Evolutionary conservation across 2,113 vertebrate species (phyloP).

Genomic region (Podarcis raffonei): DNA sequence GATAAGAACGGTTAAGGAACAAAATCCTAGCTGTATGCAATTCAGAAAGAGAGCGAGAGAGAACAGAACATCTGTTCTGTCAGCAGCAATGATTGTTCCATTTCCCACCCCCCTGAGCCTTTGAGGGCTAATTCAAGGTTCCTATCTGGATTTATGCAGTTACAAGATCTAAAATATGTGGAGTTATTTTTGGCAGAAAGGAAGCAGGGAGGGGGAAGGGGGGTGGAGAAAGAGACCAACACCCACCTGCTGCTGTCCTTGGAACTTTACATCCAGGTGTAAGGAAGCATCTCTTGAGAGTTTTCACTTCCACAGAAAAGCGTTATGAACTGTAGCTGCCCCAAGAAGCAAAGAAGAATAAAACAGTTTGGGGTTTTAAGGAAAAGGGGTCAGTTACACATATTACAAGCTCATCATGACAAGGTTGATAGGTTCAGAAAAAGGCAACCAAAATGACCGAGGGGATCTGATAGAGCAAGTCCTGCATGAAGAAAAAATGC

Average conservation of each 20-base stretch:
- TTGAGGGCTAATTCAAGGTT: background rate
- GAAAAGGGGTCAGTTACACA: background rate
- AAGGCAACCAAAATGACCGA: too few relatives aligned
- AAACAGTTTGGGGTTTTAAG: background rate
- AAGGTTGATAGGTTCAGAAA: too few relatives aligned
- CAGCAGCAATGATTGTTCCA: background rate
- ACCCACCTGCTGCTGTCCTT: background rate
- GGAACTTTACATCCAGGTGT: background rate
- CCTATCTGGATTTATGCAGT: background rate
- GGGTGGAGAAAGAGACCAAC: background rate
- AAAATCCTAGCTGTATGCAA: constrained; percentile 20
- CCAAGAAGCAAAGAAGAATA: background rate
- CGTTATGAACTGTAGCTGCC: background rate
- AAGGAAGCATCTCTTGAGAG: background rate
- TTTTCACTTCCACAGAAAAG: background rate
- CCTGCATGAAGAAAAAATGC: too few relatives aligned
- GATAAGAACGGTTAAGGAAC: constrained; percentile 50
- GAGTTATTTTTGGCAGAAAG: background rate
- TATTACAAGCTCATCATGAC: background rate
- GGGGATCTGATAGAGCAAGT: too few relatives aligned
- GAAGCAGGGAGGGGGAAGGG: background rate
- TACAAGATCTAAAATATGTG: constrained; percentile 16
- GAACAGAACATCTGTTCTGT: constrained; percentile 26
- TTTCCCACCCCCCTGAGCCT: background rate
- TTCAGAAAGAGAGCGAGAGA: constrained; percentile 24